These are phyloP conservation scores for Synanthedon tipuliformis DNA, from an alignment of 2,888 invertebrate species.

Conservation along the genomic window DNA sequence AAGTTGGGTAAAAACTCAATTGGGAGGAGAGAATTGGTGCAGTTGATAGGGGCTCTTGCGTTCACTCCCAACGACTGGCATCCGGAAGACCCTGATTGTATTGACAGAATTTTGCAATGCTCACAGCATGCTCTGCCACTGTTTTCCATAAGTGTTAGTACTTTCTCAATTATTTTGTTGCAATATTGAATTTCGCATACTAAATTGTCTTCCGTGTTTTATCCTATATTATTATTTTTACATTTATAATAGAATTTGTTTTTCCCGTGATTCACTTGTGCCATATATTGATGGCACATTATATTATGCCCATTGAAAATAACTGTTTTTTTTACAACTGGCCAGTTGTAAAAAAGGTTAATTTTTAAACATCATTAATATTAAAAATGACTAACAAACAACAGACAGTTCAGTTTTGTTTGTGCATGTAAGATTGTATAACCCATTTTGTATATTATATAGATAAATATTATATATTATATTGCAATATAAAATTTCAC, in stretches of 20 bases:
- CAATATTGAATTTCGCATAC: too few relatives aligned
- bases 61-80: conserved; percentile 76
- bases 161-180: background rate
- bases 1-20: conserved; percentile 83
- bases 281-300: too few relatives aligned
- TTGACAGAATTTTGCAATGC: conserved; percentile 85
- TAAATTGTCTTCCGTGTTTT: too few relatives aligned
- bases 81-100: conserved; percentile 78
- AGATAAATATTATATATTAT: background rate
- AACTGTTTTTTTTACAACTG: too few relatives aligned
- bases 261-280: background rate
- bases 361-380: background rate
- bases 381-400: too few relatives aligned
- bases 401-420: background rate
- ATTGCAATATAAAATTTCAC: conserved; percentile 12
- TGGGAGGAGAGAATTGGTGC: conserved; percentile 89
- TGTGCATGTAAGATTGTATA: background rate
- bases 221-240: too few relatives aligned
- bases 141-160: conserved; percentile 80
- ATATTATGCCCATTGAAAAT: too few relatives aligned
- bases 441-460: conserved; percentile 4
- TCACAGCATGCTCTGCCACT: conserved; percentile 86
- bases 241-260: too few relatives aligned
- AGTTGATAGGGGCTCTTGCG: conserved; percentile 87
- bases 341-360: too few relatives aligned